Percentiles rank a stretch among this genome's conserved stretches.
Conservation (phyloP, 2,888 invertebrate species). For the Dynastes grantii region DNA sequence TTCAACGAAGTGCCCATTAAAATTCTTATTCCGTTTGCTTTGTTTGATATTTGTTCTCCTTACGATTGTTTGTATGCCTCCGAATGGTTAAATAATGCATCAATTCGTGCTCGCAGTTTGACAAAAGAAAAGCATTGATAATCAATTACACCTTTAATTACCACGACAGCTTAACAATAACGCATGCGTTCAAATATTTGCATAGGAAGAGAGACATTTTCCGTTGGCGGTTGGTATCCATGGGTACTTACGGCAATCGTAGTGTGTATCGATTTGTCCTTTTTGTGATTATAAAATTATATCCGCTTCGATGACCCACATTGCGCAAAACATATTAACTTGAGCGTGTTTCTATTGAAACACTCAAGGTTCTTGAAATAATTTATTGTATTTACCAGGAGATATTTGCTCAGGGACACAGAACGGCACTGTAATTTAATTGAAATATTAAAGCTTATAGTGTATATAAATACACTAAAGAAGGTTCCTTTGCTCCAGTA, state of each 20-base stretch:
- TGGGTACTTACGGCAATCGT: conserved; percentile 11
- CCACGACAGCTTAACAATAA: conserved; percentile 30
- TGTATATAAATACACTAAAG: not conserved
- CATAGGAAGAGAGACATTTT: conserved; percentile 11
- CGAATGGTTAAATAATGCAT: conserved; percentile 18
- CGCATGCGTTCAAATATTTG: conserved; percentile 40
- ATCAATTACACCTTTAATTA: conserved; percentile 43
- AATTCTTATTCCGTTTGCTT: conserved; percentile 19
- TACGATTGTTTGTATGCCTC: conserved; percentile 2
- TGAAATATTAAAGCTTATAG: conserved; percentile 24
- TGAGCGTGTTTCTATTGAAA: not conserved
- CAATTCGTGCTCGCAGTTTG: not conserved
- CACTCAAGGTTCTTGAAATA: conserved; percentile 13
- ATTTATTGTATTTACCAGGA: conserved; percentile 30
- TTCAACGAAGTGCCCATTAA: conserved; percentile 18
- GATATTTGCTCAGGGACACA: conserved; percentile 18
- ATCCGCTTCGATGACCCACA: conserved; percentile 42
- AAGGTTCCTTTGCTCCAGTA: no score
- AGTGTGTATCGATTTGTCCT: conserved; percentile 37
- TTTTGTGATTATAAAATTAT: conserved; percentile 48
- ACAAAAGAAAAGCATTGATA: conserved; percentile 33
- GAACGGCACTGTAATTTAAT: conserved; percentile 21
- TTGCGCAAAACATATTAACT: conserved; percentile 30
- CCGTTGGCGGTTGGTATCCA: conserved; percentile 10
- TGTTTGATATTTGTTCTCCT: conserved; percentile 14